Conservation (phyloP, 1,140 invertebrate species). For the Elysia chlorotica region DNA sequence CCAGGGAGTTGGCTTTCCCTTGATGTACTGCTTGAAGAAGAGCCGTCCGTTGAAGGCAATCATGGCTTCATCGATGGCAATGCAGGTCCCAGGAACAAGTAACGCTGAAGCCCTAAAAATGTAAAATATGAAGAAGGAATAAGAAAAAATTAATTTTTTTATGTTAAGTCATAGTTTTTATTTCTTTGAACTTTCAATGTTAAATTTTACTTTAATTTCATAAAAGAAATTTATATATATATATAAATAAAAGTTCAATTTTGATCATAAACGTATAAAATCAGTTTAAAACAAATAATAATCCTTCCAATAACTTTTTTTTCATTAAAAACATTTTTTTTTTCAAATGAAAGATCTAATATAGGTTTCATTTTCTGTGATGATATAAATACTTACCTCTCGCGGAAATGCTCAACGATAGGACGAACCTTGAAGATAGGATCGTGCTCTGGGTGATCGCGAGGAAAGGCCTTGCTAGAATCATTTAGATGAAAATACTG, state of each 20-base stretch:
- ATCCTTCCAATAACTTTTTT: not conserved
- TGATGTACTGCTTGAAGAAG: conserved; percentile 19
- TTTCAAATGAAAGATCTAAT: not conserved
- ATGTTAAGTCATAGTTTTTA: too few relatives aligned
- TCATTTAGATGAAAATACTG: conserved; percentile 33
- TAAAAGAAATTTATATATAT: not conserved
- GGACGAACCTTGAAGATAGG: conserved; percentile 31
- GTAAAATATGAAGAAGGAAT: not conserved
- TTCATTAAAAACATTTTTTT: not conserved
- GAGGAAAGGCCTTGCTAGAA: conserved; percentile 1
- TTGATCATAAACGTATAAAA: not conserved
- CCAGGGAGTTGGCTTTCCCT: conserved; percentile 15
- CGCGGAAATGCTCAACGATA: conserved; percentile 17
- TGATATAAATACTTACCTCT: conserved; percentile 6
- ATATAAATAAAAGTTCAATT: not conserved
- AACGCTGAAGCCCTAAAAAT: not conserved
- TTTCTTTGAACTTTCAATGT: too few relatives aligned
- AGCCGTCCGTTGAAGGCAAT: conserved; percentile 17
- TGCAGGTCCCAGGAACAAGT: not conserved
- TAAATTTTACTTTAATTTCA: too few relatives aligned
- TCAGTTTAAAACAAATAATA: not conserved
- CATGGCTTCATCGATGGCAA: conserved; percentile 22
- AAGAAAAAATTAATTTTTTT: not conserved
- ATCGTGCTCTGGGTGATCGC: conserved; percentile 20
- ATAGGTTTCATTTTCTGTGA: not conserved